A percentile compares a stretch with the other conserved stretches of the same genome.
Evolutionary conservation across 2,888 invertebrate genomes (phyloP).

Genomic region (Calliopum simillimum): DNA sequence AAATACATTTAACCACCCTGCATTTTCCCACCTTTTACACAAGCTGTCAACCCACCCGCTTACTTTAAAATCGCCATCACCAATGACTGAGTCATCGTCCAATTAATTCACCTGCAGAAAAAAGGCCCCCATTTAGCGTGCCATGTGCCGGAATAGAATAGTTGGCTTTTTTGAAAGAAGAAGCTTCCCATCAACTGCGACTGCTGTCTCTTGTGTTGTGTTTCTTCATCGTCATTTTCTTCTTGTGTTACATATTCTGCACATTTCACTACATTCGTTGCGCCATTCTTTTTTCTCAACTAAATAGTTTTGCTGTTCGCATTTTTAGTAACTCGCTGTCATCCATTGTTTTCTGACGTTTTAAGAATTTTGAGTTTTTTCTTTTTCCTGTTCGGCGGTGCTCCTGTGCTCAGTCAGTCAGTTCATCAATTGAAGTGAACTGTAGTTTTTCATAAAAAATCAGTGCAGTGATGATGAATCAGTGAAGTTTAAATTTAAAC

Average conservation of each 20-base stretch:
- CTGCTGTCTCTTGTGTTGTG: neutral
- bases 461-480: neutral
- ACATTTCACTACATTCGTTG: conserved; percentile 6
- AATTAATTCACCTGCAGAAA: conserved; percentile 19
- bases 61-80: neutral
- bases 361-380: conserved; percentile 10
- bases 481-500: too few species aligned
- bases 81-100: neutral
- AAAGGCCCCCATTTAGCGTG: neutral
- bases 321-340: conserved; percentile 29
- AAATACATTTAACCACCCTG: too few species aligned
- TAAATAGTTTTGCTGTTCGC: conserved; percentile 19
- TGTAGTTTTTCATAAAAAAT: neutral
- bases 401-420: neutral
- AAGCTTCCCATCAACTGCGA: neutral
- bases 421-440: neutral
- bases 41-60: neutral
- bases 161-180: neutral
- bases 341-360: conserved; percentile 32
- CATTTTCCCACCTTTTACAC: neutral
- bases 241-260: conserved; percentile 4
- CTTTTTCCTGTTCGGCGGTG: too few species aligned
- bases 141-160: neutral
- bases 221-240: neutral
- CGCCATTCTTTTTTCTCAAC: conserved; percentile 21